Evolutionary conservation across 2,797 vertebrate genomes (phyloP).

Genomic region (Sitta carolinensis): DNA sequence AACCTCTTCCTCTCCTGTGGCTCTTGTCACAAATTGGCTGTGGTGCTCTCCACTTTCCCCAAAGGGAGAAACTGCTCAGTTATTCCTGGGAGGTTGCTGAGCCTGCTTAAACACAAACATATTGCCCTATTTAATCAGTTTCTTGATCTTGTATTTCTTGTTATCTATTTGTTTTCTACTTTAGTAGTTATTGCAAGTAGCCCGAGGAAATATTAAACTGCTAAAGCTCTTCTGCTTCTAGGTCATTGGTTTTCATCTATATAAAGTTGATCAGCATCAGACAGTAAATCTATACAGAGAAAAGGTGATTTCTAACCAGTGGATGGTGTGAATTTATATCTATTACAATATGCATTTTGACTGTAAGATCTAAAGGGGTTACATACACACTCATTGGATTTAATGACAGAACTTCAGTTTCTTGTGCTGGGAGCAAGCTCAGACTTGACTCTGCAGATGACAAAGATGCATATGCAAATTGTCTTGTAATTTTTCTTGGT

Average conservation of each 20-base stretch:
- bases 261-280: constrained; percentile 13
- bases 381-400: background rate
- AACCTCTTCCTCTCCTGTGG: background rate
- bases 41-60: background rate
- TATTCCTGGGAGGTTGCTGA: constrained; percentile 27
- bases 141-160: constrained; percentile 50
- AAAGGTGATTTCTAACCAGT: background rate
- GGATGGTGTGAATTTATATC: background rate
- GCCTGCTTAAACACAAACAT: constrained; percentile 38
- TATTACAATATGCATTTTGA: background rate
- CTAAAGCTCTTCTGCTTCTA: background rate
- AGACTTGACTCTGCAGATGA: background rate
- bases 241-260: constrained; percentile 17
- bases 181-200: background rate
- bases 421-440: background rate
- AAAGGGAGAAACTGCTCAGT: background rate
- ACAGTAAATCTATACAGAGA: background rate
- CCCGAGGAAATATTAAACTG: constrained; percentile 6
- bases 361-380: background rate
- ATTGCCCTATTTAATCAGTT: constrained; percentile 39
- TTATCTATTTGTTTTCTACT: constrained; percentile 35
- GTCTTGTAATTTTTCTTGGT: background rate
- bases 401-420: background rate
- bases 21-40: background rate
- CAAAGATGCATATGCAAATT: background rate